A percentile compares a stretch with the other conserved stretches of the same genome.
phyloP scores from a whole-genome alignment of 2,113 vertebrate species.

The Chaetura pelagica region DNA sequence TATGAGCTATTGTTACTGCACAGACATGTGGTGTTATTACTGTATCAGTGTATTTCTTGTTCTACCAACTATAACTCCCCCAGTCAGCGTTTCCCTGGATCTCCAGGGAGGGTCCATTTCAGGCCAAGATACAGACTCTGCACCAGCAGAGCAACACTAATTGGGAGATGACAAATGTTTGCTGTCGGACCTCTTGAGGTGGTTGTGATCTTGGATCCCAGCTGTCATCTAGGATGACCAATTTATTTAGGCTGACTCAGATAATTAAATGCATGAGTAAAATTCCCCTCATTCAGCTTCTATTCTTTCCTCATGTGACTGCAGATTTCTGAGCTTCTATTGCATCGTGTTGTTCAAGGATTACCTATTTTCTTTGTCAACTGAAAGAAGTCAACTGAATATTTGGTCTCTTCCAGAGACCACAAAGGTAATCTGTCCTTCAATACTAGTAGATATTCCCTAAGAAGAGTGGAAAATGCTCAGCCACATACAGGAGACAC shows the following conservation, averaged over 20 bases:
- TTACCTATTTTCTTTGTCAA: not conserved
- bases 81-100: not conserved
- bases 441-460: not conserved
- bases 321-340: not conserved
- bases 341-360: not conserved
- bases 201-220: not conserved
- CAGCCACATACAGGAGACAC: not conserved
- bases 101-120: not conserved
- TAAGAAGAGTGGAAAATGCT: not conserved
- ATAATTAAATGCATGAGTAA: constrained; percentile 25
- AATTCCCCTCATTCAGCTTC: not conserved
- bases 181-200: not conserved
- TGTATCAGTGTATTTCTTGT: not conserved
- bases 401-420: not conserved
- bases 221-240: not conserved
- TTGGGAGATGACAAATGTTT: not conserved
- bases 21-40: not conserved
- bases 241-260: not conserved
- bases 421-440: not conserved
- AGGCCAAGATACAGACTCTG: not conserved
- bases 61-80: not conserved
- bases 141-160: not conserved
- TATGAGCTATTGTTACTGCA: not conserved
- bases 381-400: not conserved
- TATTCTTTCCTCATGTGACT: not conserved